Evolutionary conservation across 2,113 vertebrate genomes (phyloP), one percentile per base, ranked within the genome.

Genomic region (Platysteira castanea): DNA sequence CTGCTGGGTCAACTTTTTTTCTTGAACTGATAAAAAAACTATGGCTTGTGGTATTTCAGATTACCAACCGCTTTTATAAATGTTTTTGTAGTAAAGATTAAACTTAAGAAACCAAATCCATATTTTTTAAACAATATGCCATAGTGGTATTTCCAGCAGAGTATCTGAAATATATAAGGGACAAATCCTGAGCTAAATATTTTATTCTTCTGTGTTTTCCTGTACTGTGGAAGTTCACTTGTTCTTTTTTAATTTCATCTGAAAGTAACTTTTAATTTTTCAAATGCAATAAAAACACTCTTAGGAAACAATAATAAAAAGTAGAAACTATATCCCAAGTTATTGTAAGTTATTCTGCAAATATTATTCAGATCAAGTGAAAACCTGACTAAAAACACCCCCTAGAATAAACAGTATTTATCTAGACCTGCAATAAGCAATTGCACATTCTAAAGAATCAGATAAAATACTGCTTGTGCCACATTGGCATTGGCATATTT

Each of bases 201-300:
- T 96, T 97, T 96, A 76, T 87, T 96, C 71, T 95, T 96, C 87
- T 97, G 76, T 27, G 90, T 33, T 50, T 96, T 89, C 86, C 95
- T 97, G 65, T 96, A 95, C 77, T 95, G 64, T 96, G 85, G 65
- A 97, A 96, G 94, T 93, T 97, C 54, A 84, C 94, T 97, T 67
- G 22, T 89, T 96, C 41, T n/a, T 95, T 96, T 96, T 84, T 77
- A 88, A 86, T 92, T 84, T 90, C 28, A 93, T 60, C 39, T 93
- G 76, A 89, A 95, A 87, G 50, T 52, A 95, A 84, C 77, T 96
- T 95, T 93, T 20, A 92, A 84, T n/a, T 86, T 96, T 95, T 89
- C 70, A 96, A 97, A 95, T 83, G 53, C 61, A 92, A 87, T 94
- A 94, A 69, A 93, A 92, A 63, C 20, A 90, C n/a, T 37, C 20